These are phyloP conservation scores for Condylura cristata DNA, from an alignment of 2,113 vertebrate genomes.

Conservation along the genomic window DNA sequence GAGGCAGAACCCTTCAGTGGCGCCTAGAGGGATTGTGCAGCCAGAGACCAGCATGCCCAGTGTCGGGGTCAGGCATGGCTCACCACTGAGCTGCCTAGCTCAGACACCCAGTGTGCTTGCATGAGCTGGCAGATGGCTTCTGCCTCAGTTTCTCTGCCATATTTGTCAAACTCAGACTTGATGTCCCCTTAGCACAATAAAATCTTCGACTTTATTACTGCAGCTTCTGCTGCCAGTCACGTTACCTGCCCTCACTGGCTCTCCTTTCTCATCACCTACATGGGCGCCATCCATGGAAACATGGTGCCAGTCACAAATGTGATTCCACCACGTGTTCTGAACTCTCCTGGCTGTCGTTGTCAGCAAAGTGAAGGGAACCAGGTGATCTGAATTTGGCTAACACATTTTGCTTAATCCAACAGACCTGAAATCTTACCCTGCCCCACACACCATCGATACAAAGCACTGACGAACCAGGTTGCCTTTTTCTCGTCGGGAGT, in stretches of 20 bases:
- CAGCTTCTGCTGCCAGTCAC: background rate
- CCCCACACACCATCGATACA: background rate
- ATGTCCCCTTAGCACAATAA: background rate
- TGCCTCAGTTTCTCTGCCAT: conserved; percentile 20
- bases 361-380: background rate
- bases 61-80: background rate
- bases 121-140: background rate
- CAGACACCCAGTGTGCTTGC: rapidly evolving
- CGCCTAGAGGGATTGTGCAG: background rate
- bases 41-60: background rate
- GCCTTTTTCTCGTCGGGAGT: too few species aligned
- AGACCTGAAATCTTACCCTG: background rate
- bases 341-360: background rate
- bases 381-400: conserved; percentile 1
- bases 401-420: background rate
- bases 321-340: background rate
- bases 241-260: background rate
- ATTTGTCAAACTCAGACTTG: background rate
- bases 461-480: background rate
- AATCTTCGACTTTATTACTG: background rate
- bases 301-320: background rate
- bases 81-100: too few species aligned
- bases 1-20: background rate
- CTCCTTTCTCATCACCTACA: background rate
- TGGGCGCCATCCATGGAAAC: background rate